Evolutionary conservation across 2,797 vertebrate genomes (phyloP).

Genomic region (Echiichthys vipera): DNA sequence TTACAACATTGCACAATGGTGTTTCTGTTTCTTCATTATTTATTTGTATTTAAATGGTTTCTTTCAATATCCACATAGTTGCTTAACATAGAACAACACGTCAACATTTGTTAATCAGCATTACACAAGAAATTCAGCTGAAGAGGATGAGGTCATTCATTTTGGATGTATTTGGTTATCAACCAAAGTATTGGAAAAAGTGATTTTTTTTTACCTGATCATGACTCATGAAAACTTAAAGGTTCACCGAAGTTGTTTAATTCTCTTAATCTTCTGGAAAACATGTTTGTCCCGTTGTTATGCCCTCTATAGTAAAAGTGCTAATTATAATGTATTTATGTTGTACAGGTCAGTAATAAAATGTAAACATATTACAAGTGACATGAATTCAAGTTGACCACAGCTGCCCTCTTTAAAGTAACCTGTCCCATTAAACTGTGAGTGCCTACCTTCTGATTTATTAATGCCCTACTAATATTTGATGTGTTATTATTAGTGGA

Average conservation of each 20-base stretch:
- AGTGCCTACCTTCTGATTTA: not conserved
- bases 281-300: not conserved
- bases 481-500: not conserved
- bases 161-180: not conserved
- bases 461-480: conserved; percentile 2
- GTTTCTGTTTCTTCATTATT: not conserved
- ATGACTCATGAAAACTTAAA: not conserved
- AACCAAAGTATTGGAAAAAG: too few relatives aligned
- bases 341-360: not conserved
- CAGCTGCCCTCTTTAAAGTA: not conserved
- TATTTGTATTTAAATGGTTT: not conserved
- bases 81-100: too few relatives aligned
- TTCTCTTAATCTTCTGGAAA: not conserved
- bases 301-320: not conserved
- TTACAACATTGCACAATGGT: not conserved
- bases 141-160: too few relatives aligned
- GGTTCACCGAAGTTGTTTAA: not conserved
- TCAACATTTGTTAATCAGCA: too few relatives aligned
- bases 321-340: not conserved
- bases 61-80: not conserved
- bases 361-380: too few relatives aligned
- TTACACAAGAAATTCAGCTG: too few relatives aligned
- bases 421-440: not conserved
- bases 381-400: too few relatives aligned
- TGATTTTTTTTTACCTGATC: too few relatives aligned